phyloP scores from a whole-genome alignment of 2,113 vertebrate species.

The Sceloporus tristichus region DNA sequence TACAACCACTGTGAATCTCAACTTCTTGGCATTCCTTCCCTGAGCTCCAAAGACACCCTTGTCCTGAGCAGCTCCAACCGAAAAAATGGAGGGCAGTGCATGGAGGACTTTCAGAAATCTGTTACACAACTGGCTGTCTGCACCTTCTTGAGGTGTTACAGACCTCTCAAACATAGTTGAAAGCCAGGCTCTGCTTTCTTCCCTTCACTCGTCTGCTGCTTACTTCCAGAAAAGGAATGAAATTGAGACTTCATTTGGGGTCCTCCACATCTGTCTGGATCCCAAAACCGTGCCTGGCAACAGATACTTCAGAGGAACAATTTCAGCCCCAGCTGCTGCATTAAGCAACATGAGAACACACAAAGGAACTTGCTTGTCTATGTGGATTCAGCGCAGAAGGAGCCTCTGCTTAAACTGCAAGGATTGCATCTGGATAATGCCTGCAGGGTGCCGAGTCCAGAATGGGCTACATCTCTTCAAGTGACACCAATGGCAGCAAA shows the following conservation, averaged over 20 bases:
- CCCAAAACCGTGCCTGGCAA: neutral
- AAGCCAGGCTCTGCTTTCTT: neutral
- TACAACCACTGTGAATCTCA: neutral
- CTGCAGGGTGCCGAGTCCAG: too few relatives aligned
- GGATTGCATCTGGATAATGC: too few relatives aligned
- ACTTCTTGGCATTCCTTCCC: neutral
- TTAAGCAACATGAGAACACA: neutral
- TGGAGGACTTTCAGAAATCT: neutral
- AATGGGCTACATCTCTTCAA: too few relatives aligned
- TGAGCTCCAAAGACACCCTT: neutral
- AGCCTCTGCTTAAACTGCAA: too few relatives aligned
- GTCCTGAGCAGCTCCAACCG: conserved; percentile 10
- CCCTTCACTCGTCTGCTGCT: neutral
- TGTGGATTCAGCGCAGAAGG: neutral
- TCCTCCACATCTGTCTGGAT: neutral
- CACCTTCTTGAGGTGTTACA: neutral
- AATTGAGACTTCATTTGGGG: neutral
- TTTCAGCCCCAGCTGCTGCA: neutral
- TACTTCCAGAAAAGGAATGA: neutral
- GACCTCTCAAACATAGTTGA: neutral
- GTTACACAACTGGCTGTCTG: conserved; percentile 16
- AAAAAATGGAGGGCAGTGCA: neutral
- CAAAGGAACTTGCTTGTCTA: neutral
- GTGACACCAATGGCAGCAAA: too few relatives aligned
- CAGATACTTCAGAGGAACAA: neutral